Conservation (phyloP, 2,797 vertebrate genomes). For the Hylomyscus alleni region DNA sequence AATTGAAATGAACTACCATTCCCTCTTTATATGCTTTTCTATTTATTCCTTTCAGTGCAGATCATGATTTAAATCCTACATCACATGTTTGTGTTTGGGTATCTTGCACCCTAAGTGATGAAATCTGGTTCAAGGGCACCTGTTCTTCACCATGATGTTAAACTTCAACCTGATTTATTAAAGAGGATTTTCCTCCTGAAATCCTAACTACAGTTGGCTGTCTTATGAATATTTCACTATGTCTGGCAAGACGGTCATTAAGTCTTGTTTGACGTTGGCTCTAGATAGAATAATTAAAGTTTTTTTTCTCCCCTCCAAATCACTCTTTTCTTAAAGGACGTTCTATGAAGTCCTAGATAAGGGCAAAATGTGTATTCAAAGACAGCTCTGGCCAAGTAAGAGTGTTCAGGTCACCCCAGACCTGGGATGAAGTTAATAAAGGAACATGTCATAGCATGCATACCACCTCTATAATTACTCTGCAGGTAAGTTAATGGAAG, state of each 20-base stretch:
- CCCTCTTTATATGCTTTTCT: neutral
- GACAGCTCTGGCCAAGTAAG: neutral
- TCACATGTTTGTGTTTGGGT: neutral
- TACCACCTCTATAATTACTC: neutral
- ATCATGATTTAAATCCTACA: neutral
- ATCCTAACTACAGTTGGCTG: neutral
- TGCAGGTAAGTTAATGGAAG: neutral
- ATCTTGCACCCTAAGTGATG: neutral
- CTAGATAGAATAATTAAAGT: neutral
- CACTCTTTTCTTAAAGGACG: neutral
- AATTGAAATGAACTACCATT: neutral
- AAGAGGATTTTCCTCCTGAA: conserved; percentile 9
- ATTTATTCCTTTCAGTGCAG: neutral
- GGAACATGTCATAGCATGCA: neutral
- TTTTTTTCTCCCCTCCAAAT: neutral
- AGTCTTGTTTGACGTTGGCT: neutral
- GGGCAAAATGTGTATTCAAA: neutral
- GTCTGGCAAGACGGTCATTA: neutral
- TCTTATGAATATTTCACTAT: neutral
- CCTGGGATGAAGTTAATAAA: neutral
- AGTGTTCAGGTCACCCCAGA: neutral
- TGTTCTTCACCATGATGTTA: neutral
- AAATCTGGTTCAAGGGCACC: neutral
- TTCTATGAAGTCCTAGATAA: neutral
- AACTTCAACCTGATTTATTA: neutral